phyloP scores from a whole-genome alignment of 2,888 invertebrate species.

The Andricus quercusramuli region DNA sequence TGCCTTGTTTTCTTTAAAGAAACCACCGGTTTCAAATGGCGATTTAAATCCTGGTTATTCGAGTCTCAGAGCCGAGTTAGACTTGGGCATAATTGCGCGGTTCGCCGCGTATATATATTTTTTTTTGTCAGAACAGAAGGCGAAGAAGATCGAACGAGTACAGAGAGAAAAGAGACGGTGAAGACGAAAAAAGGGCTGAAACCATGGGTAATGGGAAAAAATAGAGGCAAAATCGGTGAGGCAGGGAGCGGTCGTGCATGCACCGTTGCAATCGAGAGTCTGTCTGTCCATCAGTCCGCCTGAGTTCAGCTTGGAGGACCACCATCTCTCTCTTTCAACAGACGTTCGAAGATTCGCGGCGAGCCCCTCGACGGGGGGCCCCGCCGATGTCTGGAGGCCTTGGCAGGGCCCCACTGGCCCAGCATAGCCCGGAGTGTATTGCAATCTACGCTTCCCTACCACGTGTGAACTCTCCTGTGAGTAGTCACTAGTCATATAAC shows the following conservation, averaged over 20 bases:
- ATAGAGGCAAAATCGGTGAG: conserved; percentile 50
- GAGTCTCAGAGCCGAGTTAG: conserved; percentile 11
- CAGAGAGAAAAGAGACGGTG: conserved; percentile 45
- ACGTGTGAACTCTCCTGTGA: conserved; percentile 42
- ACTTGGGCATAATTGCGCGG: conserved; percentile 34
- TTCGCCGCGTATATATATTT: conserved; percentile 37
- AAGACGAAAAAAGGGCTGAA: conserved; percentile 51
- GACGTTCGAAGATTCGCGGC: conserved; percentile 54
- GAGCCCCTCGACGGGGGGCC: conserved; percentile 62
- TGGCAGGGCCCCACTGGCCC: conserved; percentile 63
- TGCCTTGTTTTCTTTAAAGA: conserved; percentile 10
- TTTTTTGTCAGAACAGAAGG: conserved; percentile 41
- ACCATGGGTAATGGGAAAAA: conserved; percentile 53
- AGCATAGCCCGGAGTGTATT: conserved; percentile 35
- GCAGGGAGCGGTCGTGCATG: conserved; percentile 49
- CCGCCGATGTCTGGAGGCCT: conserved; percentile 70
- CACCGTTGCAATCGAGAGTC: conserved; percentile 42
- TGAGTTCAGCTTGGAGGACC: conserved; percentile 48
- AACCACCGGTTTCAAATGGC: conserved; percentile 32
- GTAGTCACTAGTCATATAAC: background rate
- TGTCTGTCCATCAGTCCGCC: conserved; percentile 48
- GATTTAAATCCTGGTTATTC: conserved; percentile 34
- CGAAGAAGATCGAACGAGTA: conserved; percentile 45
- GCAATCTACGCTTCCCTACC: conserved; percentile 32
- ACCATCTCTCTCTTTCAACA: conserved; percentile 26